phyloP scores from a whole-genome alignment of 2,888 invertebrate genomes.

The Pristionchus fissidentatus region DNA sequence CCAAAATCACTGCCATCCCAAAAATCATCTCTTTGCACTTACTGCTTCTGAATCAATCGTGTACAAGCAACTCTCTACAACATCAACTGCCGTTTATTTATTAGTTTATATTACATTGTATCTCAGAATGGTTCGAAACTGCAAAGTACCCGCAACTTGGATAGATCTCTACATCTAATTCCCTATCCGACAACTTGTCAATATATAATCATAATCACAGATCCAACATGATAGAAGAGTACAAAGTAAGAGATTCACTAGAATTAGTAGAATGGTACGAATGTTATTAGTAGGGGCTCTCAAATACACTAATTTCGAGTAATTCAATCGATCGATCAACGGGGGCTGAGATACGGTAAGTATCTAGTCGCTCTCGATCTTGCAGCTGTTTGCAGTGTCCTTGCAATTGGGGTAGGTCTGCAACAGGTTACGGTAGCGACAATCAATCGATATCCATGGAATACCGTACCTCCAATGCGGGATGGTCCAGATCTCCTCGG shows the following conservation, averaged over 20 bases:
- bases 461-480: conserved; percentile 75
- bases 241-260: not conserved
- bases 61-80: no score
- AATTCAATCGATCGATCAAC: conserved; percentile 11
- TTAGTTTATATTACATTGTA: no score
- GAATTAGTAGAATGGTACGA: not conserved
- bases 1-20: no score
- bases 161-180: conserved; percentile 16
- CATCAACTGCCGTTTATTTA: no score
- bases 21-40: no score
- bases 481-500: conserved; percentile 78
- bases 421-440: conserved; percentile 33
- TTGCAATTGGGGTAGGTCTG: conserved; percentile 69
- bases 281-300: no score
- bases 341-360: not conserved
- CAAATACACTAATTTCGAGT: conserved; percentile 7
- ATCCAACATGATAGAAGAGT: conserved; percentile 27
- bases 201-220: conserved; percentile 28
- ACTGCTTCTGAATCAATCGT: no score
- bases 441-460: not conserved
- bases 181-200: conserved; percentile 22
- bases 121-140: conserved; percentile 20
- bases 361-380: conserved; percentile 51
- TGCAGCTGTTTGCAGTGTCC: conserved; percentile 72
- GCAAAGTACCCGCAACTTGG: conserved; percentile 26